phyloP scores from a whole-genome alignment of 2,797 vertebrate species.

The Spinibarbus caldwelli region DNA sequence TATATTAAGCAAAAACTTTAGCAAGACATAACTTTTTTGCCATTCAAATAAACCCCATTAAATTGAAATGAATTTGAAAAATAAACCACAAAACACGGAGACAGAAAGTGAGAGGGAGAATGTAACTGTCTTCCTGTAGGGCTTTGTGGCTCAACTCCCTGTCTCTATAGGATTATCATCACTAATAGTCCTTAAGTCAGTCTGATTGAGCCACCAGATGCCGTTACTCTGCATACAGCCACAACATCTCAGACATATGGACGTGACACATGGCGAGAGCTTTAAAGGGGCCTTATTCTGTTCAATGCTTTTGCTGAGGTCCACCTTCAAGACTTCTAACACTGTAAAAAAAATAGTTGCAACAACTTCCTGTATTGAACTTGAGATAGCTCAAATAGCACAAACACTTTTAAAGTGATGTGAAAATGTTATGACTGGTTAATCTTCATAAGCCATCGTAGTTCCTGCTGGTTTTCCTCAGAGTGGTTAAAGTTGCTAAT shows the following conservation, averaged over 20 bases:
- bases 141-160: constrained; percentile 61
- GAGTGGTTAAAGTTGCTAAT: not conserved
- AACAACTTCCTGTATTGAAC: not conserved
- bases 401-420: not conserved
- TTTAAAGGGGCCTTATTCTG: constrained; percentile 24
- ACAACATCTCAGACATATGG: constrained; percentile 66
- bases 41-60: not conserved
- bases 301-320: constrained; percentile 2
- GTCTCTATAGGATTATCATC: constrained; percentile 72
- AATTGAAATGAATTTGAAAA: not conserved
- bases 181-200: constrained; percentile 79
- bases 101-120: constrained; percentile 37
- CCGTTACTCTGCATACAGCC: constrained; percentile 55
- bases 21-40: not conserved
- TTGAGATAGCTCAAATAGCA: not conserved
- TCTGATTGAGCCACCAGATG: constrained; percentile 79
- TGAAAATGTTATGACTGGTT: not conserved
- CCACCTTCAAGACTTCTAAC: not conserved
- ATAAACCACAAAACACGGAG: not conserved
- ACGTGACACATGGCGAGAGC: constrained; percentile 52
- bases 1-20: not conserved
- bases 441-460: not conserved
- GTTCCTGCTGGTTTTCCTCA: not conserved
- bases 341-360: not conserved
- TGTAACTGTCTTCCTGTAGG: constrained; percentile 49